Evolutionary conservation across 2,888 invertebrate species (phyloP).

Genomic region (Caradrina clavipalpis): DNA sequence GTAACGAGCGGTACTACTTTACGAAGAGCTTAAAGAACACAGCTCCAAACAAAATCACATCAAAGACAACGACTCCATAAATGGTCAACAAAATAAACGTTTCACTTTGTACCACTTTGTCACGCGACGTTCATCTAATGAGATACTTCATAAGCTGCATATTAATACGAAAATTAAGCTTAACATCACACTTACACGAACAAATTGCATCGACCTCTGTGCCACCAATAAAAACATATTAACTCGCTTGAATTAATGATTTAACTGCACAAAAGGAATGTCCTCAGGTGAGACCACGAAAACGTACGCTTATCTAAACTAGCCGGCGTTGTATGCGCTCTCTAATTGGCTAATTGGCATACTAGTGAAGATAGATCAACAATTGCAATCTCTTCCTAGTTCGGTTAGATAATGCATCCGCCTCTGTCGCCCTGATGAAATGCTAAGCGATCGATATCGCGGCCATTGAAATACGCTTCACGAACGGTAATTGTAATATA

Average conservation of each 20-base stretch:
- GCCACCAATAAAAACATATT: conserved; percentile 56
- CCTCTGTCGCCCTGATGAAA: conserved; percentile 84
- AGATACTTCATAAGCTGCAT: conserved; percentile 72
- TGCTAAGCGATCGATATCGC: conserved; percentile 85
- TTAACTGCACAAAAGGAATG: conserved; percentile 66
- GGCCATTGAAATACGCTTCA: conserved; percentile 85
- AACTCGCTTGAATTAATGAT: conserved; percentile 56
- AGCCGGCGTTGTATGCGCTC: conserved; percentile 81
- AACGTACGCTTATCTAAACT: conserved; percentile 78
- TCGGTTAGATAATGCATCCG: conserved; percentile 81
- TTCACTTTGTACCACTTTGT: conserved; percentile 75
- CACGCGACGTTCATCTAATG: conserved; percentile 78
- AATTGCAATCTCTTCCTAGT: conserved; percentile 87
- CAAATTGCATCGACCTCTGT: conserved; percentile 68
- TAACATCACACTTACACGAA: conserved; percentile 62
- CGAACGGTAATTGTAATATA: conserved; percentile 78
- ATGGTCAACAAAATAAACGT: conserved; percentile 72
- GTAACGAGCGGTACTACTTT: conserved; percentile 24
- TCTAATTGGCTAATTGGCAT: conserved; percentile 91
- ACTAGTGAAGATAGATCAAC: conserved; percentile 84
- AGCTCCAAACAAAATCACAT: conserved; percentile 30
- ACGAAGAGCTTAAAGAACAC: conserved; percentile 26
- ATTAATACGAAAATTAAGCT: conserved; percentile 75
- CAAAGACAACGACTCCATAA: conserved; percentile 55
- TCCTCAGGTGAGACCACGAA: conserved; percentile 71